Conservation (phyloP, 2,113 vertebrate genomes). For the Phyllostomus discolor region DNA sequence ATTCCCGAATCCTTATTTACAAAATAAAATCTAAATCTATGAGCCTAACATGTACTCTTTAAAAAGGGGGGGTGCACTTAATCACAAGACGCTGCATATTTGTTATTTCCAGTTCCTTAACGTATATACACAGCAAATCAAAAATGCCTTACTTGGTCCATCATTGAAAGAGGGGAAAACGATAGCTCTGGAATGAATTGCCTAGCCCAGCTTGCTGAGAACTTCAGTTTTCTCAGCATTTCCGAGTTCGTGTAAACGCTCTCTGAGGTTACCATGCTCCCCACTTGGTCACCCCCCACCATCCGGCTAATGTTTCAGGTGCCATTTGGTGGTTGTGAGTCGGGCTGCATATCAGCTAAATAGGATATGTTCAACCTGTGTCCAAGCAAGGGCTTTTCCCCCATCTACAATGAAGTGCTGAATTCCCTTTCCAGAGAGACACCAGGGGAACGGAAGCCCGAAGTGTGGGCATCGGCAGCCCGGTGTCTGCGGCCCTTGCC, state of each 20-base stretch:
- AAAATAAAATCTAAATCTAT: conserved; percentile 74
- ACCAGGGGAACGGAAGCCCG: neutral
- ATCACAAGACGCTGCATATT: conserved; percentile 57
- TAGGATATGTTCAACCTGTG: conserved; percentile 46
- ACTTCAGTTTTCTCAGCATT: conserved; percentile 61
- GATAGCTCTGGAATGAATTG: conserved; percentile 66
- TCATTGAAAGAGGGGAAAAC: conserved; percentile 20
- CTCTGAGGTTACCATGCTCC: neutral
- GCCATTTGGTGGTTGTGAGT: conserved; percentile 21
- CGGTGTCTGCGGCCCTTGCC: conserved; percentile 64
- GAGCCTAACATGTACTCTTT: conserved; percentile 48
- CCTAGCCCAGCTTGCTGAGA: conserved; percentile 45
- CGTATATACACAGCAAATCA: conserved; percentile 66
- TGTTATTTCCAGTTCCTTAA: conserved; percentile 74
- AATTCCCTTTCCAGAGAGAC: conserved; percentile 11
- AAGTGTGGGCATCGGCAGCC: neutral
- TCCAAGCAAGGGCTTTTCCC: neutral
- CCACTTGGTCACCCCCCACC: too few relatives aligned
- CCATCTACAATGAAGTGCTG: neutral
- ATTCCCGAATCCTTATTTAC: conserved; percentile 6
- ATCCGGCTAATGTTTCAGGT: neutral
- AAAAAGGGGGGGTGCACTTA: conserved; percentile 48
- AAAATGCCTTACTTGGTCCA: conserved; percentile 62
- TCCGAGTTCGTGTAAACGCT: conserved; percentile 9
- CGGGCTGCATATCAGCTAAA: conserved; percentile 19